phyloP scores from a whole-genome alignment of 2,797 vertebrate genomes.

The Adelosebastes latens region DNA sequence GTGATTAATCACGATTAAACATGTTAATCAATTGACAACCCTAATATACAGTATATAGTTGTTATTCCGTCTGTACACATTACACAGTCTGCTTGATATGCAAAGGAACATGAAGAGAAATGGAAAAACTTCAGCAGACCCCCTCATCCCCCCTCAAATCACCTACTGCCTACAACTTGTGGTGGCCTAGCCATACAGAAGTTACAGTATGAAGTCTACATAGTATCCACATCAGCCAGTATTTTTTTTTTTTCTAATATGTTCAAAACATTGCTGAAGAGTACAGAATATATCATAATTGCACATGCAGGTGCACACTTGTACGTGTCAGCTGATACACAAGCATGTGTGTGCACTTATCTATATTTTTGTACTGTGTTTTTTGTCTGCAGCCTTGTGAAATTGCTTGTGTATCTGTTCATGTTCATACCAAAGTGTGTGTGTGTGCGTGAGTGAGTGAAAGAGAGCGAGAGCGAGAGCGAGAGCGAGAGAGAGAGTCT shows the following conservation, averaged over 20 bases:
- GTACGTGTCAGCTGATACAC: neutral
- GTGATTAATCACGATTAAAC: too few relatives aligned
- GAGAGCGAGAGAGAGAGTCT: neutral
- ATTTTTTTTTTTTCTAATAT: neutral
- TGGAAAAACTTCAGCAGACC: too few relatives aligned
- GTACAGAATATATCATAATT: neutral
- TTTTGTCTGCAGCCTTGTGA: neutral
- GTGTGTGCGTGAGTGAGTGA: neutral
- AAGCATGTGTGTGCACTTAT: slow-evolving; percentile 1
- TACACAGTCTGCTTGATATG: too few relatives aligned
- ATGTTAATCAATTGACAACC: too few relatives aligned
- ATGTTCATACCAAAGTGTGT: neutral
- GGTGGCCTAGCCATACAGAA: neutral
- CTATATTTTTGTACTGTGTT: neutral
- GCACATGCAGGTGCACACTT: slow-evolving; percentile 8
- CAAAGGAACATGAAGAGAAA: too few relatives aligned
- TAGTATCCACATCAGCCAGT: neutral
- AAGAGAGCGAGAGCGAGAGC: neutral
- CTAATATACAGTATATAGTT: too few relatives aligned
- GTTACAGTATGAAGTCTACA: neutral
- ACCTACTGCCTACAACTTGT: too few relatives aligned
- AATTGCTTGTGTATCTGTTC: slow-evolving; percentile 1
- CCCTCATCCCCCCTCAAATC: too few relatives aligned
- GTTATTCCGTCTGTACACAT: too few relatives aligned
- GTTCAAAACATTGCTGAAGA: neutral